Base-by-base conservation (phyloP, 1,140 invertebrate species). In the Rhopalosiphum padi region DNA sequence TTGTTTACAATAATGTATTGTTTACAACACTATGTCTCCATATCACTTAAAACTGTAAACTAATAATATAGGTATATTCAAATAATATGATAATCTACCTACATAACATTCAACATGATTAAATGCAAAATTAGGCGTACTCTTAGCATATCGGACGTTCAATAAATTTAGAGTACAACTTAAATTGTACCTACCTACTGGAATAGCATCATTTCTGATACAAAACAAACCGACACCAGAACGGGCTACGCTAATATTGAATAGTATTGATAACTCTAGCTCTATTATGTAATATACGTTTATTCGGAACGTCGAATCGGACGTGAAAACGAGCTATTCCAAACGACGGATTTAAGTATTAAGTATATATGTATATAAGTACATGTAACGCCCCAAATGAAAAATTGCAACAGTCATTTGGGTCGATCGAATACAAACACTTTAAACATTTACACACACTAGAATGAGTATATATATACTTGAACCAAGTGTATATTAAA, bases 331-430 rank as follows among this genome's bases (percentile, higher is more conserved):
- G 83, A 43, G 23, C 41, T 23, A 43, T 85, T 85, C 41, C 37
- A 85, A 85, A 85, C 37, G 85, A 87, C 9, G 41, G 43, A 87
- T 87, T 87, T 46, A 46, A 87, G 41, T 43, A 77, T 77, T 77
- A 77, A 35, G 60, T 77, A n/a, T 77, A 18, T 77, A 68, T 68
- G 23, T 46, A 85, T 21, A 46, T 43, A 51, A 51, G 48, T 51
- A 21, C 15, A 18, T 46, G 85, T 87, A 48, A 87, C 23, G 43
- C 25, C 25, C 25, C 85, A 15, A 37, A 43, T 30, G 85, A 87
- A 46, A 77, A 77, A 77, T 77, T 77, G 60, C n/a, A 77, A 77
- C 60, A 77, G 60, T 77, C 60, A 77, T 77, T 77, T n/a, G 43
- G 85, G 30, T 87, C 85, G 85, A 46, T 87, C 41, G 30, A 46